Percentiles rank a stretch among this genome's conserved stretches.
Evolutionary conservation across 2,797 vertebrate species (phyloP).

Genomic region (Adelosebastes latens): DNA sequence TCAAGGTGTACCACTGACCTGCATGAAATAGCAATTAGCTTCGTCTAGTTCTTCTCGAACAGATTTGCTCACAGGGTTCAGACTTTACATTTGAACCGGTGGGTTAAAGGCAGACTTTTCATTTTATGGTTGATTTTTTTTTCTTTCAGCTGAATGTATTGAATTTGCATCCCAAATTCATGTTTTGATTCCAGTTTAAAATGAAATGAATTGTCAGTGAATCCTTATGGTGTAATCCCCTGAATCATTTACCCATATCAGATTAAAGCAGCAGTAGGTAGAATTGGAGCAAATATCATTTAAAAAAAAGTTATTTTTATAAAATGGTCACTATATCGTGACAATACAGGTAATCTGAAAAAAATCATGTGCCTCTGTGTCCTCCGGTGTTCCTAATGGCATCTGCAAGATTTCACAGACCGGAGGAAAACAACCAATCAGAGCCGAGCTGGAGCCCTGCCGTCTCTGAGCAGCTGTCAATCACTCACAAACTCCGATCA

Average conservation of each 20-base stretch:
- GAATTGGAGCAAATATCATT: too few species aligned
- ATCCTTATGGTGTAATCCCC: neutral
- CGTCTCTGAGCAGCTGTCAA: too few species aligned
- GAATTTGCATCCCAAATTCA: neutral
- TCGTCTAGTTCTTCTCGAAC: neutral
- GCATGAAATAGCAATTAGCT: conserved; percentile 28
- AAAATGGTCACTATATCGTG: too few species aligned
- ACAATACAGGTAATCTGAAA: too few species aligned
- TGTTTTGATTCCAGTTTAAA: neutral
- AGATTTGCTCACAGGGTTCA: neutral
- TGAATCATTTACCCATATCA: neutral
- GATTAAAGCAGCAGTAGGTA: neutral
- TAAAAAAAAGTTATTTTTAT: too few species aligned
- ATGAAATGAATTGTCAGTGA: neutral
- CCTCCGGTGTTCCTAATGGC: too few species aligned
- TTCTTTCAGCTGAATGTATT: neutral
- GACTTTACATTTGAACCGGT: neutral
- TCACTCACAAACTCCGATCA: too few species aligned
- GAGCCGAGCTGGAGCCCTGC: too few species aligned
- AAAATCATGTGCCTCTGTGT: too few species aligned
- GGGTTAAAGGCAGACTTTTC: neutral
- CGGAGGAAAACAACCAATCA: too few species aligned
- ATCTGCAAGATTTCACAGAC: too few species aligned
- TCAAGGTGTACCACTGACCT: conserved; percentile 35
- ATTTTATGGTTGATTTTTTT: neutral